phyloP scores from a whole-genome alignment of 2,797 vertebrate species.

The Myripristis murdjan region DNA sequence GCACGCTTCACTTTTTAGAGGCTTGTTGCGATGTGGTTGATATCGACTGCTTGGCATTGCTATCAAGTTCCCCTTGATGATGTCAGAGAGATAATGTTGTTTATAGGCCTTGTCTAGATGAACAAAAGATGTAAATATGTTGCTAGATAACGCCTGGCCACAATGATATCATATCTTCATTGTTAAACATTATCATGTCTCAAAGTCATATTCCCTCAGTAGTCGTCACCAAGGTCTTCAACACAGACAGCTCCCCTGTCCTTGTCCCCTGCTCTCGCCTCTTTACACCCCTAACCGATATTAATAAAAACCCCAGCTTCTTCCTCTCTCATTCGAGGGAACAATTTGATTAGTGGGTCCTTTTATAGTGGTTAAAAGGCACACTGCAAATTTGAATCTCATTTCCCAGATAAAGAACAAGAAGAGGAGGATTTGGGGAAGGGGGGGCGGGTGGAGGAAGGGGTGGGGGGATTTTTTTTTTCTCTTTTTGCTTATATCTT shows the following conservation, averaged over 20 bases:
- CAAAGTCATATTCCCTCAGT: slow-evolving; percentile 47
- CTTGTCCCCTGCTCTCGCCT: slow-evolving; percentile 38
- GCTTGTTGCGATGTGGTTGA: slow-evolving; percentile 1
- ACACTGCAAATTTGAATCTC: slow-evolving; percentile 82
- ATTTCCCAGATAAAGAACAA: slow-evolving; percentile 85
- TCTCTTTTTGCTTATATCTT: slow-evolving; percentile 91
- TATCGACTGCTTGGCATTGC: background rate
- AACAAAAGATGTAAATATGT: background rate
- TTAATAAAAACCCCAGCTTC: slow-evolving; percentile 49
- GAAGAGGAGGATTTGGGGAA: slow-evolving; percentile 69
- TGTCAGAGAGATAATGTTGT: slow-evolving; percentile 17
- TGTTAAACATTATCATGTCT: slow-evolving; percentile 31
- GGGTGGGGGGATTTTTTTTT: slow-evolving; percentile 57
- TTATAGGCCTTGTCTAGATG: slow-evolving; percentile 17
- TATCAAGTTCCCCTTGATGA: slow-evolving; percentile 1
- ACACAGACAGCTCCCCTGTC: slow-evolving; percentile 44
- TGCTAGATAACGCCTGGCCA: background rate
- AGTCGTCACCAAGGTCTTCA: slow-evolving; percentile 45
- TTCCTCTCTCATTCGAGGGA: slow-evolving; percentile 68
- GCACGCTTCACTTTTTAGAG: slow-evolving; percentile 25
- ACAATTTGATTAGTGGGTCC: slow-evolving; percentile 78
- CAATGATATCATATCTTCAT: slow-evolving; percentile 4
- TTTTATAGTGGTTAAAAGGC: slow-evolving; percentile 85
- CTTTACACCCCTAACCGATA: slow-evolving; percentile 42
- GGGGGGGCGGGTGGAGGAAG: slow-evolving; percentile 41